phyloP scores from a whole-genome alignment of 2,113 vertebrate genomes.

The Nyctibius bracteatus region DNA sequence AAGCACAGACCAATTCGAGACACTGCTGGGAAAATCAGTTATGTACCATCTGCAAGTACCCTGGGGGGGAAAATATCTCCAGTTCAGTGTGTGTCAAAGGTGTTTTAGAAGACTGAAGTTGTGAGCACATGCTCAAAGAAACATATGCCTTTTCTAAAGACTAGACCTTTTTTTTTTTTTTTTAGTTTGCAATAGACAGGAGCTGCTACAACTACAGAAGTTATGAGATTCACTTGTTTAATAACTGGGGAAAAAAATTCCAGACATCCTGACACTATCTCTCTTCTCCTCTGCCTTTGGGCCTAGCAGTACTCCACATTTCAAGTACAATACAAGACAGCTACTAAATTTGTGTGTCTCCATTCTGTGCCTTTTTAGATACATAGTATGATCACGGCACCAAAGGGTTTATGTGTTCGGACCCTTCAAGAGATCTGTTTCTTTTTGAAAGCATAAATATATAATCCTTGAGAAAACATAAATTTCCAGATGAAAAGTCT shows the following conservation, averaged over 20 bases:
- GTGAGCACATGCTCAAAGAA: background rate
- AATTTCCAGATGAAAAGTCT: background rate
- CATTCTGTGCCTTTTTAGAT: background rate
- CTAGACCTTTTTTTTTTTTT: background rate
- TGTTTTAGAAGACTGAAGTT: background rate
- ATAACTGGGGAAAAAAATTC: background rate
- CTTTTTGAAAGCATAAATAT: background rate
- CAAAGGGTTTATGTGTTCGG: background rate
- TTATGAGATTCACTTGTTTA: background rate
- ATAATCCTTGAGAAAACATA: background rate
- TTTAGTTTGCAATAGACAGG: background rate
- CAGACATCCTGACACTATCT: background rate
- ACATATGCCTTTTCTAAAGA: background rate
- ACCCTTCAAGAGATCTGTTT: background rate
- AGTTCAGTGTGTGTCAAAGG: background rate
- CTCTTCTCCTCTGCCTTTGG: background rate
- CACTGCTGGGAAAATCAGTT: slow-evolving; percentile 10
- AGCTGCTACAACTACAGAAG: background rate
- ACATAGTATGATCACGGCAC: background rate
- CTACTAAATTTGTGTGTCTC: background rate
- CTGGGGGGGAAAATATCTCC: background rate
- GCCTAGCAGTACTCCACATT: background rate
- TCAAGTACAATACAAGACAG: background rate
- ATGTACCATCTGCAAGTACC: background rate
- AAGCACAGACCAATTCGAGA: background rate